These are phyloP conservation scores for Pollenia amentaria DNA, from an alignment of 2,888 invertebrate genomes.

Conservation along the genomic window DNA sequence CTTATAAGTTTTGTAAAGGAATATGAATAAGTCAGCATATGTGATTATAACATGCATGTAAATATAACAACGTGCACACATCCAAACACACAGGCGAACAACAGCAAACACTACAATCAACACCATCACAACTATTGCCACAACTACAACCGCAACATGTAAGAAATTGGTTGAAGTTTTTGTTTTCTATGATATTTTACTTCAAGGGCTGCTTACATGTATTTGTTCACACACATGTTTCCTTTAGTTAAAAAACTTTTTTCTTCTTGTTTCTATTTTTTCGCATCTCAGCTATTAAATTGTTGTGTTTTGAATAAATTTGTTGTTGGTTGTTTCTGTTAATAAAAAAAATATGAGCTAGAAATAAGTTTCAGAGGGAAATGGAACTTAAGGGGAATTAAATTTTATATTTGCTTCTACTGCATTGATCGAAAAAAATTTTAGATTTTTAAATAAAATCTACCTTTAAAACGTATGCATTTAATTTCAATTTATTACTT, in stretches of 20 bases:
- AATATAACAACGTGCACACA: background rate
- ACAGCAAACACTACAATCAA: conserved; percentile 33
- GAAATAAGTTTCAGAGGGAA: background rate
- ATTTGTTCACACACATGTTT: conserved; percentile 36
- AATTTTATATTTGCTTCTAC: too few relatives aligned
- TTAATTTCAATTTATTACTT: too few relatives aligned
- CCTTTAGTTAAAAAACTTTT: conserved; percentile 13
- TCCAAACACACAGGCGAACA: background rate
- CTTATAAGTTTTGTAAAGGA: background rate
- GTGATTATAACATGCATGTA: conserved; percentile 17
- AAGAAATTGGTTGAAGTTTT: conserved; percentile 13
- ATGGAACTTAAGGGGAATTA: too few relatives aligned
- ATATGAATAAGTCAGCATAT: background rate
- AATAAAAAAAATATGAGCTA: background rate
- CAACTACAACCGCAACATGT: conserved; percentile 19
- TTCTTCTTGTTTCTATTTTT: background rate
- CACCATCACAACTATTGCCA: conserved; percentile 38
- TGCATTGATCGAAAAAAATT: too few relatives aligned
- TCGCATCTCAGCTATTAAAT: background rate
- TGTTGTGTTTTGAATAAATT: conserved; percentile 32
- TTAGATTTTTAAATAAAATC: too few relatives aligned
- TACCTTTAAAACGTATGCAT: too few relatives aligned
- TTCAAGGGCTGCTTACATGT: background rate
- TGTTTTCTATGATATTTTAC: too few relatives aligned
- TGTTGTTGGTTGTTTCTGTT: conserved; percentile 8